Base-by-base conservation (phyloP, 2,797 vertebrate genomes). In the Syndactyla subalaris region DNA sequence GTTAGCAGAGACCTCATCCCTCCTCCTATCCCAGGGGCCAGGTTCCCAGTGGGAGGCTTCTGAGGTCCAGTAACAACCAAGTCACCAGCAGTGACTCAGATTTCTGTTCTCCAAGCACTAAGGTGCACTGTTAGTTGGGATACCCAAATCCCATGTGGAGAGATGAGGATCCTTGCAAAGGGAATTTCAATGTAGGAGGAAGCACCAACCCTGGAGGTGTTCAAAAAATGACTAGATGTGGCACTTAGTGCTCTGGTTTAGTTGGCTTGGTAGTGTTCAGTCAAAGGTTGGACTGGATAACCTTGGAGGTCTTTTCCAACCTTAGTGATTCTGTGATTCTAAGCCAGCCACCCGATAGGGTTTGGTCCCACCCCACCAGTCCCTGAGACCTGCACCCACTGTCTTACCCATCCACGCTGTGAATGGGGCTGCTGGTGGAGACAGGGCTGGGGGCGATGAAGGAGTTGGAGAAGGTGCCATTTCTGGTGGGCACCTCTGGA, bases 361-460 rank as follows among this genome's bases (percentile, higher is more conserved):
- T 49, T 57, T 7, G 7, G 15, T 43, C 46, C 34, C 1, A 8
- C 7, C 48, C 57, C 66, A 78, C 8, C 71, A 78, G 30, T 18
- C 77, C 49, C 26, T 1, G 0, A 13, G 24, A 85, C 34, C 14
- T 27, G 16, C 29, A 57, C 9, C 30, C 41, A n/a, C 26, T 59
- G 55, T 41, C 98, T 98, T 95, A 99, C 99, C 98, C 97, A 15
- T 98, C 99, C 46, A 98, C 96, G 17, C 95, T 98, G 96, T 98
- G 98, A 95, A 99, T 98, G 74, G 99, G 99, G 92, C 99, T 99
- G 98, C 99, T 99, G 95, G 98, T 99, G 88, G 99, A 99, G 80
- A 99, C 73, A 1, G 99, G 99, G 65, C 98, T 98, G 21, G 98
- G 97, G 20, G 98, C 71, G 9, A 98, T 97, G 89, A 99, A 98